phyloP scores from a whole-genome alignment of 2,113 vertebrate genomes.

The Sylvilagus bachmani region DNA sequence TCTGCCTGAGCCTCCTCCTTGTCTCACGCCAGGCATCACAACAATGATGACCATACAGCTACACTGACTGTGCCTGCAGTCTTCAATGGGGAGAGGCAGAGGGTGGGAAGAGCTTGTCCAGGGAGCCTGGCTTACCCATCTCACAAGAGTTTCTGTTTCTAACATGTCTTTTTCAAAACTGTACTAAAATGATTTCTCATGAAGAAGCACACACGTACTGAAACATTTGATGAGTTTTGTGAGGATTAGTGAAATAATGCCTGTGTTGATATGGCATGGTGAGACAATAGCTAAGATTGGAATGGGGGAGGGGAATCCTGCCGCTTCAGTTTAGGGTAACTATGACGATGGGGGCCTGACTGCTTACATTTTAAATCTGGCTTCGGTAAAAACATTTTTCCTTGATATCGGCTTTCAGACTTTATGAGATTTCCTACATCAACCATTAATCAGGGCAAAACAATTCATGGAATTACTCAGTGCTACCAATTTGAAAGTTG shows the following conservation, averaged over 20 bases:
- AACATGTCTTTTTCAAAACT: slow-evolving; percentile 26
- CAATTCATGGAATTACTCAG: background rate
- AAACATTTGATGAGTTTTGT: slow-evolving; percentile 31
- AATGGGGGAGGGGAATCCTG: background rate
- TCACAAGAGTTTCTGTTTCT: background rate
- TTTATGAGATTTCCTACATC: slow-evolving; percentile 43
- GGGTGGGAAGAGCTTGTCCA: background rate
- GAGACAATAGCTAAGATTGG: background rate
- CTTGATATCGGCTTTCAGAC: slow-evolving; percentile 58
- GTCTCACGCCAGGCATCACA: background rate
- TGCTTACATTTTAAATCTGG: slow-evolving; percentile 49
- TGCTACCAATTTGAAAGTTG: slow-evolving; percentile 22
- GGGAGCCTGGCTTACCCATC: background rate
- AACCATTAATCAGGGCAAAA: slow-evolving; percentile 26
- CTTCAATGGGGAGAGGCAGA: background rate
- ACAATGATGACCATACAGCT: background rate
- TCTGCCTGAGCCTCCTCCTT: background rate
- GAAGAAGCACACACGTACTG: background rate
- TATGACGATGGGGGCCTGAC: slow-evolving; percentile 37
- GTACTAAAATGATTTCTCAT: slow-evolving; percentile 14
- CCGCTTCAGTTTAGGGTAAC: background rate
- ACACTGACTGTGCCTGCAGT: background rate
- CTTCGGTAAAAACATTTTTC: slow-evolving; percentile 53
- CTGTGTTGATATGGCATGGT: slow-evolving; percentile 16
- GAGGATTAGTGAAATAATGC: slow-evolving; percentile 46